These are phyloP conservation scores for Astatotilapia flaviijosephi DNA, from an alignment of 2,113 vertebrate genomes.

Conservation along the genomic window DNA sequence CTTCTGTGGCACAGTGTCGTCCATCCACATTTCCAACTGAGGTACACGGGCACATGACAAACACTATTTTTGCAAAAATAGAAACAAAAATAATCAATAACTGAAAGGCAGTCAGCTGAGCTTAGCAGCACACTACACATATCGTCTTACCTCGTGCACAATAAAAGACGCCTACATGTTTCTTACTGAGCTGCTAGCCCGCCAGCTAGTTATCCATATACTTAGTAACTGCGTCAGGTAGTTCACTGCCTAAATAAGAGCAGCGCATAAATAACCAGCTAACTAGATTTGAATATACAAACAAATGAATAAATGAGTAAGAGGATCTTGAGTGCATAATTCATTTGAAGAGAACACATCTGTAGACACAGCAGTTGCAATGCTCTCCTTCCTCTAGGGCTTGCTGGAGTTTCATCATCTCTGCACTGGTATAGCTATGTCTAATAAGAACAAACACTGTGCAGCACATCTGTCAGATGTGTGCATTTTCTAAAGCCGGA, in stretches of 20 bases:
- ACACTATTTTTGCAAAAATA: background rate
- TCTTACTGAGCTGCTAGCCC: background rate
- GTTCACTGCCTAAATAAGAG: background rate
- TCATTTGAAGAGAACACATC: conserved; percentile 41
- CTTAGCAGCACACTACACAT: background rate
- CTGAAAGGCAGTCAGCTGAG: background rate
- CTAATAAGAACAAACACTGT: conserved; percentile 34
- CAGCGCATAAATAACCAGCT: background rate
- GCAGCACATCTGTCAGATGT: conserved; percentile 14
- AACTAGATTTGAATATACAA: conserved; percentile 17
- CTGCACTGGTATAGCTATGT: conserved; percentile 2
- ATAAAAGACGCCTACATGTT: background rate
- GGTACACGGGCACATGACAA: background rate
- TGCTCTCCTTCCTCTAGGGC: conserved; percentile 30
- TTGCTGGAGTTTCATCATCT: conserved; percentile 41
- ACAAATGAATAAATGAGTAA: conserved; percentile 27
- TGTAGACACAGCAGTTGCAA: conserved; percentile 15
- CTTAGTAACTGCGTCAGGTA: background rate
- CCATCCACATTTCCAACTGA: background rate
- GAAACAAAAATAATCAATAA: background rate
- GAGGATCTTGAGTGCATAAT: conserved; percentile 36
- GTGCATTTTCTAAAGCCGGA: background rate
- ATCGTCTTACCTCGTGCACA: background rate
- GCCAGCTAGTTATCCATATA: background rate
- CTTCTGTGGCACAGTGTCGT: conserved; percentile 10